A percentile compares a stretch with the other conserved stretches of the same genome.
phyloP scores from a whole-genome alignment of 2,888 invertebrate genomes.

The Ethmia dodecea region DNA sequence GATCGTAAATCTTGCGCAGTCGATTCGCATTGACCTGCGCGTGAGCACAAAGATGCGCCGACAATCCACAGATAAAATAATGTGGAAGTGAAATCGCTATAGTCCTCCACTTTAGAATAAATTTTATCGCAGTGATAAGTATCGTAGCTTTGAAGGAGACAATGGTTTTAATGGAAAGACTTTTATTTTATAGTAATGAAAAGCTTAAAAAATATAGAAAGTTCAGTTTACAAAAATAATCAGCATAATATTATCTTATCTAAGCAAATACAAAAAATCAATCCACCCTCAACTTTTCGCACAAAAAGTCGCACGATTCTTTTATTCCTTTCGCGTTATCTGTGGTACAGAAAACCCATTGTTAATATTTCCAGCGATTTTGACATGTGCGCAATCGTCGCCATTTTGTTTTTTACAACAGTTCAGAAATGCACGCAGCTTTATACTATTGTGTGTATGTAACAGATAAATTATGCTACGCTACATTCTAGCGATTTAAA shows the following conservation, averaged over 20 bases:
- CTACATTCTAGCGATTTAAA: too few relatives aligned
- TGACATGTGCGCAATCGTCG: conserved; percentile 7
- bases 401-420: conserved; percentile 7
- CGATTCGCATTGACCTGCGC: conserved; percentile 49
- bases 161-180: not conserved
- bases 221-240: too few relatives aligned
- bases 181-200: not conserved
- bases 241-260: too few relatives aligned
- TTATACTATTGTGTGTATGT: too few relatives aligned
- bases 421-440: too few relatives aligned
- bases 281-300: too few relatives aligned
- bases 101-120: conserved; percentile 2
- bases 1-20: conserved; percentile 54
- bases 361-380: conserved; percentile 2
- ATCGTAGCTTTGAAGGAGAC: not conserved
- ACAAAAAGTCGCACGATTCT: too few relatives aligned
- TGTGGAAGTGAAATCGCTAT: conserved; percentile 1
- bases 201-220: too few relatives aligned
- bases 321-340: too few relatives aligned
- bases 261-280: too few relatives aligned
- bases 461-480: too few relatives aligned
- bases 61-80: conserved; percentile 3
- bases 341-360: too few relatives aligned
- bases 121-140: conserved; percentile 6
- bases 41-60: conserved; percentile 39